Evolutionary conservation across 1,140 invertebrate species (phyloP), one percentile per base, ranked within the genome.

Genomic region (Agrypnia vestita): DNA sequence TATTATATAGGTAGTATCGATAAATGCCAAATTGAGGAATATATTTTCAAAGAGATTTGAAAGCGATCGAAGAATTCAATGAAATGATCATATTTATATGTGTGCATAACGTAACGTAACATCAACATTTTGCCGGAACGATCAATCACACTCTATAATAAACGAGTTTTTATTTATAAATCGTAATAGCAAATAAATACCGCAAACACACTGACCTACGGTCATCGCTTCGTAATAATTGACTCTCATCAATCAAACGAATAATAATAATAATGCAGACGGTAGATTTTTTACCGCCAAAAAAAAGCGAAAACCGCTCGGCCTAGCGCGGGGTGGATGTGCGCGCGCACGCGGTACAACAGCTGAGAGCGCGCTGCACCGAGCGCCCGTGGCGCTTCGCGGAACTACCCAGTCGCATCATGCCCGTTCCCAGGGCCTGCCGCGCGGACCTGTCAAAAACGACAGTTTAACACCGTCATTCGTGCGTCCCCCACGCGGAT

Each of bases 331-430:
- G 17, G 19, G 17, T 71, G 46, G 46, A 71, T 25, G 67, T 56
- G 71, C 71, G 71, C 71, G 71, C 71, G 51, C 51, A 51, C 25
- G n/a, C 15, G 19, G 12, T 17, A 51, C 46, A 67, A 17, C 86
- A 89, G 87, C 88, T 88, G 88, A 88, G 85, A 84, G 85, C 85
- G 79, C 80, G 79, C 81, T 83, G 86, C 88, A 86, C 83, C 44
- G 19, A 77, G 76, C 86, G 78, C 84, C 83, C 77, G 69, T 83
- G 87, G 87, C 81, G 76, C 53, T 80, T 82, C 82, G 76, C 46
- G 15, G 85, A 86, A 89, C 86, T 88, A 88, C 73, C 83, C 87
- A 89, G 88, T 89, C 87, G 87, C 87, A 87, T 88, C 86, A 88
- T 88, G 88, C 88, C 86, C 86, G 86, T 85, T 85, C 0, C 25